Evolutionary conservation across 2,113 vertebrate genomes (phyloP), one percentile per base, ranked within the genome.

Genomic region (Carassius gibelio): DNA sequence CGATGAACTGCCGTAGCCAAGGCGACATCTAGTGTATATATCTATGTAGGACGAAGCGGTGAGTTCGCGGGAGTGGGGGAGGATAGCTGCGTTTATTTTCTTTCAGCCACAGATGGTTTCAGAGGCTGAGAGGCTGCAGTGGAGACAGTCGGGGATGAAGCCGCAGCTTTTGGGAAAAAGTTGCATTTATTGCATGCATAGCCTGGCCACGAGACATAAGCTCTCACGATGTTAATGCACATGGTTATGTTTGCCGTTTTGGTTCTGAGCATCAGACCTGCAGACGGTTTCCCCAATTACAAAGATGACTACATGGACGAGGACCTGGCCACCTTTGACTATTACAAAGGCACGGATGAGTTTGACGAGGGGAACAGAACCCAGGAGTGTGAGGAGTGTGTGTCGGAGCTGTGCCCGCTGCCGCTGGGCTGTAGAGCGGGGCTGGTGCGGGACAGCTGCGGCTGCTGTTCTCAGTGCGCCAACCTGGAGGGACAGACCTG

Each of bases 401-500:
- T 86, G 10, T 88, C 76, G 52, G 92, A 93, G n/a, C 87, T 91
- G 82, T 95, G 95, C 61, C 93, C 94, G 11, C 75, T 75, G 57
- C 64, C 82, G 34, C 86, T 52, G 15, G 93, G 90, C 81, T 95
- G 95, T 75, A 66, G 92, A 61, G 94, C 94, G 3, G 95, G 95
- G 0, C 34, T 92, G 77, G 93, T 94, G 3, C 64, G 5, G 91
- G 94, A 94, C 86, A 10, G 69, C 0, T 95, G 95, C 81, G 88
- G 90, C 85, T 95, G 95, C 86, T 96, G 95, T 48, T 4, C 59
- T n/a, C 94, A 96, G 75, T 95, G 95, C 74, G 94, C 88, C 0
- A 95, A 95, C 89, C 90, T 94, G 59, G 94, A 95, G 90, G 94
- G 94, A 0, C 95, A 95, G 81, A 78, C 88, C 80, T 95, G 95